Evolutionary conservation across 2,797 vertebrate genomes (phyloP).

Genomic region (Cygnus olor): DNA sequence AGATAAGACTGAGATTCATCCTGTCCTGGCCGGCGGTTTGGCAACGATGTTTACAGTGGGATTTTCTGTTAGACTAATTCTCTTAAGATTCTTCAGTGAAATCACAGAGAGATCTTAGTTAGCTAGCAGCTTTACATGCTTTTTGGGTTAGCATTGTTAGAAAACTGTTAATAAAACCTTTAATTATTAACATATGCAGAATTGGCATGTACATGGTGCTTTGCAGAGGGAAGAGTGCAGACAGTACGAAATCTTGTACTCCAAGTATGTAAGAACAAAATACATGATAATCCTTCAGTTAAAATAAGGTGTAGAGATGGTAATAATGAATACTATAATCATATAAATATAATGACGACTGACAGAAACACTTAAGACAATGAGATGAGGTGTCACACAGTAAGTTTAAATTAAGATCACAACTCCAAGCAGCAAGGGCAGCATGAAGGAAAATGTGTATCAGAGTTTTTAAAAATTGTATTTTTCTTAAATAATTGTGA

Average conservation of each 20-base stretch:
- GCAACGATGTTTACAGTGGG: neutral
- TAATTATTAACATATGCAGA: constrained; percentile 43
- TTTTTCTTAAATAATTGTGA: neutral
- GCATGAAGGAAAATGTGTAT: neutral
- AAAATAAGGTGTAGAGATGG: constrained; percentile 5
- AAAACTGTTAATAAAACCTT: constrained; percentile 21
- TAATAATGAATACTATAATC: neutral
- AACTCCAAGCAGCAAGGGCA: neutral
- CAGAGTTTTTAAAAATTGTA: neutral
- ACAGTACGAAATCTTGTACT: neutral
- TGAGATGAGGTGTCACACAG: neutral
- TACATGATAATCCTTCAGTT: neutral
- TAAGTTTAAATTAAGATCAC: neutral
- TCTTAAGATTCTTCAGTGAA: neutral
- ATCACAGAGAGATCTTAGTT: neutral
- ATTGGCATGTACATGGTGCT: neutral
- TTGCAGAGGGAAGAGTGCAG: neutral
- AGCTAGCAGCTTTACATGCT: neutral
- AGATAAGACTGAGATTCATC: neutral
- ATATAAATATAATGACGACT: neutral
- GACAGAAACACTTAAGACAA: neutral
- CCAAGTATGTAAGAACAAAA: neutral
- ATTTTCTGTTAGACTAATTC: neutral
- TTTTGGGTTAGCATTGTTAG: neutral
- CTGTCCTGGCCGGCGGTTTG: neutral